Percentiles rank a stretch among this genome's conserved stretches.
These are phyloP conservation scores for Caenorhabditis remanei DNA, from an alignment of 1,140 invertebrate genomes.

Conservation along the genomic window DNA sequence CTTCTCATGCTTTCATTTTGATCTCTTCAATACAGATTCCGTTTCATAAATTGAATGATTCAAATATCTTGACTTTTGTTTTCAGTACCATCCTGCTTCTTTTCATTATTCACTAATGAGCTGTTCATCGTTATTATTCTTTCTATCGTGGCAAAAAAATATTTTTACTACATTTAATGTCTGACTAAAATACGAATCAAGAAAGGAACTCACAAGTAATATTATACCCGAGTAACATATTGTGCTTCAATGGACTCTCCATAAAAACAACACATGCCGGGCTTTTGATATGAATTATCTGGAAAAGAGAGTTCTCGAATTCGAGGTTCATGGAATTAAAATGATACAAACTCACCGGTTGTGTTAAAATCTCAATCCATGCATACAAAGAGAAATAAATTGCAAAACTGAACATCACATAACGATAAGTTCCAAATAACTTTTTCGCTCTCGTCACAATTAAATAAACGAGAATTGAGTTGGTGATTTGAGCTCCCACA, in stretches of 20 bases:
- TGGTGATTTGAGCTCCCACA: constrained; percentile 7
- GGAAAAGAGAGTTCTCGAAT: not conserved
- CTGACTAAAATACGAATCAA: not conserved
- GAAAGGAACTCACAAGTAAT: constrained; percentile 31
- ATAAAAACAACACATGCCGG: constrained; percentile 42
- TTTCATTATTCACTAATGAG: not conserved
- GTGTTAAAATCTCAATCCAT: constrained; percentile 27
- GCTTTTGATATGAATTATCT: constrained; percentile 53
- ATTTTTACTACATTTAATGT: not conserved
- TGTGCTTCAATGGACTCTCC: constrained; percentile 15
- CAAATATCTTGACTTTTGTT: not conserved
- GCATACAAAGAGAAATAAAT: constrained; percentile 13
- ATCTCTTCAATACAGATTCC: too few relatives aligned
- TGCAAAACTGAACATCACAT: constrained; percentile 50
- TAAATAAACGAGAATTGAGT: constrained; percentile 27
- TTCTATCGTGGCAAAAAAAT: not conserved
- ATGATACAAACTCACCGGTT: not conserved
- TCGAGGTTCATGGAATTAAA: not conserved
- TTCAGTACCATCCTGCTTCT: not conserved
- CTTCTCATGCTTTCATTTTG: too few relatives aligned
- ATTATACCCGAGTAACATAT: constrained; percentile 1
- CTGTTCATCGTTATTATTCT: not conserved
- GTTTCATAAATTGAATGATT: too few relatives aligned
- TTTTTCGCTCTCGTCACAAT: constrained; percentile 43
- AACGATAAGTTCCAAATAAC: constrained; percentile 42